Conservation (phyloP, 2,797 vertebrate species). For the Chiloscyllium punctatum region DNA sequence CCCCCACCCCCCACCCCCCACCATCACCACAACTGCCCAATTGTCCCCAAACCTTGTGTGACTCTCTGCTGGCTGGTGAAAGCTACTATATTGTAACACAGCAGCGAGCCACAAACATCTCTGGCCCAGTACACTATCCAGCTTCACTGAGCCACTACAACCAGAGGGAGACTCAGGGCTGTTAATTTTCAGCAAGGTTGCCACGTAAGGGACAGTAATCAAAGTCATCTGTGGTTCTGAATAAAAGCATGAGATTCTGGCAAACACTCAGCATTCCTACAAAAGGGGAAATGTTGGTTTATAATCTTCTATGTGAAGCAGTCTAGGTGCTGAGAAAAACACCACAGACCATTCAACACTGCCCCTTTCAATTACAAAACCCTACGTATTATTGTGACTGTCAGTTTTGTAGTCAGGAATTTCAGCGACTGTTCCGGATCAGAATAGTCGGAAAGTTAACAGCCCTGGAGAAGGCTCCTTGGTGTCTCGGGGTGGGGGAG, state of each 20-base stretch:
- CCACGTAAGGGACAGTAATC: conserved; percentile 28
- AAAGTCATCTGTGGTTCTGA: conserved; percentile 1
- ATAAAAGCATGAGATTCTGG: neutral
- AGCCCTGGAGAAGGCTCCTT: conserved; percentile 17
- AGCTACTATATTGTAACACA: neutral
- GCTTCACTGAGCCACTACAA: neutral
- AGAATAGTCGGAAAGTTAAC: conserved; percentile 17
- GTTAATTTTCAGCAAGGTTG: conserved; percentile 33
- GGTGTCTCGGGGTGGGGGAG: conserved; percentile 34
- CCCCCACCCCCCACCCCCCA: neutral
- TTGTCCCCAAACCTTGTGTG: too few species aligned
- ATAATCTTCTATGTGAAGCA: neutral
- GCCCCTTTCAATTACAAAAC: neutral
- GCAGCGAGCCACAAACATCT: neutral
- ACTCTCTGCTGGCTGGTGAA: neutral
- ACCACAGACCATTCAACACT: neutral
- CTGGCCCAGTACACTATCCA: neutral
- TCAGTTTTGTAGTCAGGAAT: neutral
- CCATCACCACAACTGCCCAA: neutral
- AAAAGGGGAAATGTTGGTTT: neutral
- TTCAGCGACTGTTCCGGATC: neutral
- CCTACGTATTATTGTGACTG: neutral
- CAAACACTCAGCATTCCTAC: neutral
- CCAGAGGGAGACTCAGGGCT: conserved; percentile 32
- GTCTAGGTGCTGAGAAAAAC: neutral